Conservation (phyloP, 2,888 invertebrate genomes). For the Lycaena phlaeas region DNA sequence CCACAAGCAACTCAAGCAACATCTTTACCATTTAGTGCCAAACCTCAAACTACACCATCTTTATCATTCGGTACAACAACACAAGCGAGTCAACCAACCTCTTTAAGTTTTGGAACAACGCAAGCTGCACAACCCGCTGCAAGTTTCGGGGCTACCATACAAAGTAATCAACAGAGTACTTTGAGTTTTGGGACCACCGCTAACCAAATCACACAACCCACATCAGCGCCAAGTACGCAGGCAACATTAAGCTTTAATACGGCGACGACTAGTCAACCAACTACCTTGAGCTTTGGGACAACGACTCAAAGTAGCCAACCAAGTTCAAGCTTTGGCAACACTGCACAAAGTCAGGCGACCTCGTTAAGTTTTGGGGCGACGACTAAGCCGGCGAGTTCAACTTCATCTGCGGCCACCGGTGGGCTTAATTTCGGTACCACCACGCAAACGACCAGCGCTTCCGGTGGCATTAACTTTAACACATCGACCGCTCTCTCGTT, state of each 20-base stretch:
- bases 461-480: slow-evolving; percentile 7
- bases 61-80: background rate
- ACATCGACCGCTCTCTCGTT: slow-evolving; percentile 16
- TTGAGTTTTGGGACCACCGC: slow-evolving; percentile 6
- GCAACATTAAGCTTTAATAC: background rate
- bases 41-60: slow-evolving; percentile 2
- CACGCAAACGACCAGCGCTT: slow-evolving; percentile 7
- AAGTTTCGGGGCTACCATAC: background rate
- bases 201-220: background rate
- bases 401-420: background rate
- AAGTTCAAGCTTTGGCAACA: slow-evolving; percentile 2
- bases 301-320: background rate
- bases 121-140: background rate
- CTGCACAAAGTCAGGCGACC: background rate
- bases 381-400: slow-evolving; percentile 3
- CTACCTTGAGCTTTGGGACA: background rate
- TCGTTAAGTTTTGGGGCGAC: slow-evolving; percentile 3
- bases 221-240: background rate
- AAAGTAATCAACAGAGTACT: background rate
- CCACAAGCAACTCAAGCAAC: slow-evolving; percentile 8
- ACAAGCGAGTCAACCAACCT: background rate
- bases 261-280: slow-evolving; percentile 8
- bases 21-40: slow-evolving; percentile 1
- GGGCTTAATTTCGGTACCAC: slow-evolving; percentile 10
- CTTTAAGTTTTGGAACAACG: slow-evolving; percentile 4